A percentile compares a stretch with the other conserved stretches of the same genome.
phyloP scores from a whole-genome alignment of 2,888 invertebrate species.

The Phlogophora meticulosa region DNA sequence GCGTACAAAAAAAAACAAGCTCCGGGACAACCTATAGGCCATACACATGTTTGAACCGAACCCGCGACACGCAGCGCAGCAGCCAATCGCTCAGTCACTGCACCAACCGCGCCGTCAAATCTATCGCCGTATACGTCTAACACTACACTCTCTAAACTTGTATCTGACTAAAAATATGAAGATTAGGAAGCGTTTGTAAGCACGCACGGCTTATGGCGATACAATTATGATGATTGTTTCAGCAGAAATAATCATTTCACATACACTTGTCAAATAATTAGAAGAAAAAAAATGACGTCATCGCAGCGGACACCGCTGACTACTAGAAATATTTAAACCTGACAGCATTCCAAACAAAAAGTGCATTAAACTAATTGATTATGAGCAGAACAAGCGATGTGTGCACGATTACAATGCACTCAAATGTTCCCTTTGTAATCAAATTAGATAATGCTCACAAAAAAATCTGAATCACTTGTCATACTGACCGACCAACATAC shows the following conservation, averaged over 20 bases:
- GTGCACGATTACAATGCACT: slow-evolving; percentile 38
- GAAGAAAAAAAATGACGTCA: background rate
- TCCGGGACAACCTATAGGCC: no score
- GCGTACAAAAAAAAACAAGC: no score
- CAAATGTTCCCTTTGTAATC: slow-evolving; percentile 40
- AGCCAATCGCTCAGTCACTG: no score
- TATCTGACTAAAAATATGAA: background rate
- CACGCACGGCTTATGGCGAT: no score
- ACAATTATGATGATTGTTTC: background rate
- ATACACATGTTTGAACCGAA: no score
- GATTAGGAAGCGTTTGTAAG: background rate
- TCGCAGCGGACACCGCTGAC: background rate
- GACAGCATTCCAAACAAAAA: slow-evolving; percentile 7
- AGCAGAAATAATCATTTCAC: background rate
- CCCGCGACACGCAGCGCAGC: no score
- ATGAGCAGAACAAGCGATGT: slow-evolving; percentile 5
- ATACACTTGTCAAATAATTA: background rate
- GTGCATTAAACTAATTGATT: slow-evolving; percentile 45
- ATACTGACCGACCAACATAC: slow-evolving; percentile 18
- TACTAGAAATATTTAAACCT: background rate
- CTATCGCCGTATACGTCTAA: no score
- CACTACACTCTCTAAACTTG: no score
- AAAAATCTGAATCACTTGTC: slow-evolving; percentile 38
- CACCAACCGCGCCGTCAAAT: no score
- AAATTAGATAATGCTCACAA: slow-evolving; percentile 42